These are phyloP conservation scores for Eucidaris tribuloides DNA, from an alignment of 35 echinoderm and acorn worm genomes.

Conservation along the genomic window DNA sequence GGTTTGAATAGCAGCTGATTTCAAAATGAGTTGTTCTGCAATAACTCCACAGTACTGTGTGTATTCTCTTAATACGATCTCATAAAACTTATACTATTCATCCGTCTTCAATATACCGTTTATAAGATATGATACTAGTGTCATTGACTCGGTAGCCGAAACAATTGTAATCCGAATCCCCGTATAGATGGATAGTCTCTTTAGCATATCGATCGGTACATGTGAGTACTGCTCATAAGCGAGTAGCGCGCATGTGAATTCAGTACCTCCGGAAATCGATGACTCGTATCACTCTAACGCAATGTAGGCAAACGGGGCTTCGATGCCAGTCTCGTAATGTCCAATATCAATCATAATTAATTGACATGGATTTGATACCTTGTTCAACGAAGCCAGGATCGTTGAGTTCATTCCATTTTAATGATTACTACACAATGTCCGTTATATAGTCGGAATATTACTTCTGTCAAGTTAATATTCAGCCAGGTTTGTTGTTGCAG, in stretches of 20 bases:
- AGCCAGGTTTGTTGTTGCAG: background rate
- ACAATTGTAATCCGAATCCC: slow-evolving; percentile 41
- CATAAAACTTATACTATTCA: too few species aligned
- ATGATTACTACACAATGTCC: slow-evolving; percentile 34
- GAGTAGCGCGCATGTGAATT: background rate
- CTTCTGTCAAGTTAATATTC: slow-evolving; percentile 58
- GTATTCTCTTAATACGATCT: too few species aligned
- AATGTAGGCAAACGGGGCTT: slow-evolving; percentile 55
- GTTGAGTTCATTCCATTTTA: slow-evolving; percentile 5
- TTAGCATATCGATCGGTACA: slow-evolving; percentile 33
- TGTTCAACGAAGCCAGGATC: slow-evolving; percentile 61
- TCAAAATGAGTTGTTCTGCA: too few species aligned
- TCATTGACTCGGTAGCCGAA: slow-evolving; percentile 57
- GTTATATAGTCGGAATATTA: slow-evolving; percentile 53
- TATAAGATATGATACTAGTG: slow-evolving; percentile 3
- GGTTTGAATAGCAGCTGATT: too few species aligned
- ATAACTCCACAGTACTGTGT: too few species aligned
- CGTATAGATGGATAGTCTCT: slow-evolving; percentile 27
- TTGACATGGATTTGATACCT: slow-evolving; percentile 51
- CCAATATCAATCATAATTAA: slow-evolving; percentile 60
- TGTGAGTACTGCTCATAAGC: slow-evolving; percentile 28
- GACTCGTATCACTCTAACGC: slow-evolving; percentile 28
- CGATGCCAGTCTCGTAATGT: slow-evolving; percentile 61
- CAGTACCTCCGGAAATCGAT: slow-evolving; percentile 39
- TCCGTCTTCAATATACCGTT: slow-evolving; percentile 8